phyloP scores from a whole-genome alignment of 2,797 vertebrate genomes.

The Poecilia wingei region DNA sequence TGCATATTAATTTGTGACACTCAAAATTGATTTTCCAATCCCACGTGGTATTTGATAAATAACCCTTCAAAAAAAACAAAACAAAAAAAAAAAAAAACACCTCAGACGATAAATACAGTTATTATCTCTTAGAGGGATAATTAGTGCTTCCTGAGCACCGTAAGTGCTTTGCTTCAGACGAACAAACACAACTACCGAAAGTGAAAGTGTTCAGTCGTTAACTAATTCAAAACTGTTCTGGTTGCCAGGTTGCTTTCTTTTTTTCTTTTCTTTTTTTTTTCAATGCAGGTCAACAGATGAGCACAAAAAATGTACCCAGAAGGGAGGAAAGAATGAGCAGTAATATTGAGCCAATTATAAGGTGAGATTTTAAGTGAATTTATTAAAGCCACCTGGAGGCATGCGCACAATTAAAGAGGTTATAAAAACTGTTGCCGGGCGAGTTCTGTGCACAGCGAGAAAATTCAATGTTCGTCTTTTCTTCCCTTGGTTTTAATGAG shows the following conservation, averaged over 20 bases:
- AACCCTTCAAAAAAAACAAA: constrained; percentile 78
- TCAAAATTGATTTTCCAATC: constrained; percentile 78
- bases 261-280: not conserved
- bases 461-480: constrained; percentile 16
- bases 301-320: constrained; percentile 20
- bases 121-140: constrained; percentile 79
- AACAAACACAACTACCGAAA: constrained; percentile 48
- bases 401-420: constrained; percentile 36
- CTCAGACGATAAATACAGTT: constrained; percentile 80
- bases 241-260: constrained; percentile 13
- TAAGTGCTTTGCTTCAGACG: constrained; percentile 52
- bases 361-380: constrained; percentile 38
- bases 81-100: constrained; percentile 73
- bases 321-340: constrained; percentile 24
- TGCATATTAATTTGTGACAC: constrained; percentile 83
- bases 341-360: constrained; percentile 58
- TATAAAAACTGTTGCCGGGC: constrained; percentile 17
- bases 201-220: constrained; percentile 38
- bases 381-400: constrained; percentile 56
- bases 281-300: constrained; percentile 7
- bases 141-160: constrained; percentile 74
- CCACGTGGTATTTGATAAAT: constrained; percentile 80
- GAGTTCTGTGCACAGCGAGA: constrained; percentile 17
- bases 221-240: constrained; percentile 31
- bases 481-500: constrained; percentile 26